Evolutionary conservation across 1,140 invertebrate genomes (phyloP), one percentile per base, ranked within the genome.

Genomic region (Drosophila kohkoa): DNA sequence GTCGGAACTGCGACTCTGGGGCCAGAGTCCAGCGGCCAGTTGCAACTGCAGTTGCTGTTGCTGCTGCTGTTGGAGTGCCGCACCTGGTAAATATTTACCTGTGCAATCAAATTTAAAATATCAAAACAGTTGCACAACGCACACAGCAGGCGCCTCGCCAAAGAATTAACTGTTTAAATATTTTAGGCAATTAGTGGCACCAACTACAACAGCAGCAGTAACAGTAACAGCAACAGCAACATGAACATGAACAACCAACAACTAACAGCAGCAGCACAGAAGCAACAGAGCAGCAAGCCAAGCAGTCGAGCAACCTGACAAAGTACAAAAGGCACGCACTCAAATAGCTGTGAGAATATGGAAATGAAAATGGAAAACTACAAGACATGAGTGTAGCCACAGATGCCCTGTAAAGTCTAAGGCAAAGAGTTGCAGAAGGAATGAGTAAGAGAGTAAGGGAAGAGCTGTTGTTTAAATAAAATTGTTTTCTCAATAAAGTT

Each of bases 71-170:
- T 20, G 0, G 45, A 16, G 15, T 52, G 46, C 57, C 30, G 46
- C 55, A 65, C 59, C 43, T 6, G 41, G 65, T 71, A 88, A 85
- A 88, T 89, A 85, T 88, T 88, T 88, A 90, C 85, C 85, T 74
- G 71, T 51, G 62, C 85, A 89, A 88, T 88, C 77, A 88, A 88
- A 88, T 88, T 89, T 89, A 81, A 89, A 87, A 83, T 60, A 80
- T 77, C 66, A 71, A 72, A 74, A 68, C 35, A 67, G 32, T 58
- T 28, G 54, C 54, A 55, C 54, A 55, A 65, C 62, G 41, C 64
- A 16, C 5, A 49, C 55, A n/a, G 20, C 5, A 5, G n/a, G 35
- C 66, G 64, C 52, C 63, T 69, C 59, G 52, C 57, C 60, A 41
- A 75, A 75, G 77, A 72, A 85, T 88, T 89, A 89, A 59, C 54